Evolutionary conservation across 2,888 invertebrate genomes (phyloP).

Genomic region (Leptura quadrifasciata): DNA sequence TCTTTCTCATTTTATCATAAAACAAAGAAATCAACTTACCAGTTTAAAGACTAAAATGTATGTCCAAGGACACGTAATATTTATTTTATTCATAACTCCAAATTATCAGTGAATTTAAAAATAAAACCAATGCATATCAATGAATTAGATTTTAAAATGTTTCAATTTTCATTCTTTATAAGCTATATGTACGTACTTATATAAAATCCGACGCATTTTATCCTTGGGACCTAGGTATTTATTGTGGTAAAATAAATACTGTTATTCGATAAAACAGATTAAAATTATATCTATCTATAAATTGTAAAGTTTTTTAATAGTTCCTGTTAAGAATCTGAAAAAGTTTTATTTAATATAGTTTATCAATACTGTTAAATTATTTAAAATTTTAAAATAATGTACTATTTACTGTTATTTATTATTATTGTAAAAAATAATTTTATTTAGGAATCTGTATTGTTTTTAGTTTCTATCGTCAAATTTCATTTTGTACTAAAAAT

Average conservation of each 20-base stretch:
- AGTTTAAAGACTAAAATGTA: too few species aligned
- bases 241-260: neutral
- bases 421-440: neutral
- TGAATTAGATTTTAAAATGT: neutral
- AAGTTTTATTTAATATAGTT: neutral
- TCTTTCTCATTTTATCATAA: too few species aligned
- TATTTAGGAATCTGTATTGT: neutral
- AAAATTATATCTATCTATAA: neutral
- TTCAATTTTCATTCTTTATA: neutral
- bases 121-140: neutral
- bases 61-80: too few species aligned
- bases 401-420: neutral
- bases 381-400: neutral
- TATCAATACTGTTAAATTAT: neutral
- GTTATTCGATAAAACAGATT: neutral
- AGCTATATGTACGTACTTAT: slow-evolving; percentile 3
- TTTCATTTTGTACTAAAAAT: neutral
- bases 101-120: too few species aligned
- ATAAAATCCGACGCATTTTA: neutral
- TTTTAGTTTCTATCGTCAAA: neutral
- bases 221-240: neutral
- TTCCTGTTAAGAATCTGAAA: neutral
- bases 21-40: too few species aligned
- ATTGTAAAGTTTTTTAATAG: neutral
- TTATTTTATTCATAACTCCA: too few species aligned